Evolutionary conservation across 1,140 invertebrate genomes (phyloP).

Genomic region (Zaprionus gabonicus): DNA sequence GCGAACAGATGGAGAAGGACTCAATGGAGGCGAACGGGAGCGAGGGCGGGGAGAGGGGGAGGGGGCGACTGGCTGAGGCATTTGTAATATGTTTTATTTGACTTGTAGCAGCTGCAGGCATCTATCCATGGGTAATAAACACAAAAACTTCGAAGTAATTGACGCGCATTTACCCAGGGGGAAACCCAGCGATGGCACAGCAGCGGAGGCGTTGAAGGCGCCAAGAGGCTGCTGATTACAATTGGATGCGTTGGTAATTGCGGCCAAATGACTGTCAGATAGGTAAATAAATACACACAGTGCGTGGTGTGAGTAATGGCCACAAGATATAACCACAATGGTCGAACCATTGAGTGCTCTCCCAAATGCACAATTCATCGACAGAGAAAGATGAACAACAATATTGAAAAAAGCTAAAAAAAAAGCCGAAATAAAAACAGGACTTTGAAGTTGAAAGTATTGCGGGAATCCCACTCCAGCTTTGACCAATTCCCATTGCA

Average conservation of each 20-base stretch:
- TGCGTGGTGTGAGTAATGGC: constrained; percentile 36
- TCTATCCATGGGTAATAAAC: constrained; percentile 65
- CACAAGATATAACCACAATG: constrained; percentile 22
- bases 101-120: constrained; percentile 76
- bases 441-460: neutral
- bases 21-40: neutral
- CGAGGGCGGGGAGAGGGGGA: too few relatives aligned
- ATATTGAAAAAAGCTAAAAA: neutral
- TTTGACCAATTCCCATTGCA: too few relatives aligned
- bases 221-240: constrained; percentile 34
- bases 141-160: constrained; percentile 55
- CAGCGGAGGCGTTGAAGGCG: neutral
- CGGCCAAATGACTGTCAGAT: constrained; percentile 42
- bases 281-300: constrained; percentile 47
- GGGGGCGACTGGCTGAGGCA: constrained; percentile 34
- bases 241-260: constrained; percentile 53
- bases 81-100: constrained; percentile 83
- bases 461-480: too few relatives aligned
- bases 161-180: constrained; percentile 39
- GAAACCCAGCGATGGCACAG: too few relatives aligned
- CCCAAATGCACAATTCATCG: neutral
- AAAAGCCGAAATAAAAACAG: neutral
- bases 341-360: constrained; percentile 14
- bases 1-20: neutral
- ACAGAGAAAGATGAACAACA: too few relatives aligned